Evolutionary conservation across 2,113 vertebrate genomes (phyloP).

Genomic region (Coturnix japonica): DNA sequence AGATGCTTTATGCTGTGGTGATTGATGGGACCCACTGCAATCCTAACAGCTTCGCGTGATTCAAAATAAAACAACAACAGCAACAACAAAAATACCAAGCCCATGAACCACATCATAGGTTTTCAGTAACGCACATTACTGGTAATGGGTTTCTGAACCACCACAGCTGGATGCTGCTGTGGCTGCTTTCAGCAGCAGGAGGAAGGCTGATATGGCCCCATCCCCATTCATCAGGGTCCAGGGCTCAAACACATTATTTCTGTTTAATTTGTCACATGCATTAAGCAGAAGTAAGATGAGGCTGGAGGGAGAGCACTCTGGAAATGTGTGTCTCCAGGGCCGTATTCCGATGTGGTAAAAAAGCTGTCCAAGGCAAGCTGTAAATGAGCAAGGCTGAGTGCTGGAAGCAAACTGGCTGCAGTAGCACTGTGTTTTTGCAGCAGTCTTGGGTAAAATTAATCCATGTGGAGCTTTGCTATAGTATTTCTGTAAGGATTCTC

Average conservation of each 20-base stretch:
- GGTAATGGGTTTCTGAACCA: neutral
- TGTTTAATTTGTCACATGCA: neutral
- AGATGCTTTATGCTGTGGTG: neutral
- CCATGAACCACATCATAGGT: neutral
- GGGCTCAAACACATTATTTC: neutral
- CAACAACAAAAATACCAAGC: neutral
- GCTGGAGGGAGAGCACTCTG: neutral
- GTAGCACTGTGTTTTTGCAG: neutral
- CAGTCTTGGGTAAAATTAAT: neutral
- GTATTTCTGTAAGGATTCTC: neutral
- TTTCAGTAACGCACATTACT: neutral
- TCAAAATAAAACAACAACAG: neutral
- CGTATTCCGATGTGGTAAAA: neutral
- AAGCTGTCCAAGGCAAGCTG: neutral
- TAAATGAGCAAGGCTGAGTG: neutral
- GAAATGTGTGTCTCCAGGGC: neutral
- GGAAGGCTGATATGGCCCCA: neutral
- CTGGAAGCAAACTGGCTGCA: neutral
- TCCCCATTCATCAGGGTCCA: neutral
- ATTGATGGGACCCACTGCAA: constrained; percentile 19
- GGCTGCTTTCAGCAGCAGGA: neutral
- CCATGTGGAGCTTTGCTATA: neutral
- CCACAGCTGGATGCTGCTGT: fast-evolving
- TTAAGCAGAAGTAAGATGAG: neutral
- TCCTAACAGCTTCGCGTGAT: neutral